Conservation (phyloP, 2,888 invertebrate genomes). For the Argyresthia goedartella region DNA sequence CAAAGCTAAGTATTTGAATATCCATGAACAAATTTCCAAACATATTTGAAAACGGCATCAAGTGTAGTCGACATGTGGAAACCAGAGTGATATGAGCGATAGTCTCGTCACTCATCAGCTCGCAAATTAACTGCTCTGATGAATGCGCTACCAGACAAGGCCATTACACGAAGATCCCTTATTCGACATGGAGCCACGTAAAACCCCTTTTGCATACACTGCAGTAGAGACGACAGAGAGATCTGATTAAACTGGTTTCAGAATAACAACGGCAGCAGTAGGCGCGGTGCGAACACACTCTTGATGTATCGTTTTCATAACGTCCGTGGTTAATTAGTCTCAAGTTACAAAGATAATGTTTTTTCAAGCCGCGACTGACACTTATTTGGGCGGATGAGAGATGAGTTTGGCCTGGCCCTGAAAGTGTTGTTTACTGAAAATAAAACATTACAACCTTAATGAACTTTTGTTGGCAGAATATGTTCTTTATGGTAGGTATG, state of each 20-base stretch:
- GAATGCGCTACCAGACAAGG: conserved; percentile 42
- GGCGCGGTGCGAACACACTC: conserved; percentile 39
- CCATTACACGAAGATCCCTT: conserved; percentile 29
- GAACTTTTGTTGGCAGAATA: background rate
- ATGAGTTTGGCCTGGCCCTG: conserved; percentile 12
- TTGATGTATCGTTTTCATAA: conserved; percentile 62
- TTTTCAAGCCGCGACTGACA: conserved; percentile 23
- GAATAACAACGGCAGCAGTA: conserved; percentile 22
- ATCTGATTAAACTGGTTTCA: conserved; percentile 24
- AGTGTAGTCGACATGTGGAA: background rate
- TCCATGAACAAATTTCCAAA: too few relatives aligned
- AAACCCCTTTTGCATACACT: background rate
- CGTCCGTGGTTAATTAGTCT: conserved; percentile 58
- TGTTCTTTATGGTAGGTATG: too few relatives aligned
- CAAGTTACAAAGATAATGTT: conserved; percentile 55
- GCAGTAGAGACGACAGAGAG: conserved; percentile 9
- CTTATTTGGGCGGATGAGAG: conserved; percentile 11
- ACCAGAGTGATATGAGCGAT: conserved; percentile 44
- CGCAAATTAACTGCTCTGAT: conserved; percentile 66
- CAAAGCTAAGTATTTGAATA: too few relatives aligned
- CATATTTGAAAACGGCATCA: too few relatives aligned
- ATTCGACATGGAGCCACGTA: conserved; percentile 11
- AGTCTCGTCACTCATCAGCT: conserved; percentile 59
- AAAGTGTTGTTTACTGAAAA: conserved; percentile 6
- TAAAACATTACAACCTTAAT: background rate